Conservation (phyloP, 30 jellyfish, hydroid and myxozoan genomes). For the Sanderia malayensis region DNA sequence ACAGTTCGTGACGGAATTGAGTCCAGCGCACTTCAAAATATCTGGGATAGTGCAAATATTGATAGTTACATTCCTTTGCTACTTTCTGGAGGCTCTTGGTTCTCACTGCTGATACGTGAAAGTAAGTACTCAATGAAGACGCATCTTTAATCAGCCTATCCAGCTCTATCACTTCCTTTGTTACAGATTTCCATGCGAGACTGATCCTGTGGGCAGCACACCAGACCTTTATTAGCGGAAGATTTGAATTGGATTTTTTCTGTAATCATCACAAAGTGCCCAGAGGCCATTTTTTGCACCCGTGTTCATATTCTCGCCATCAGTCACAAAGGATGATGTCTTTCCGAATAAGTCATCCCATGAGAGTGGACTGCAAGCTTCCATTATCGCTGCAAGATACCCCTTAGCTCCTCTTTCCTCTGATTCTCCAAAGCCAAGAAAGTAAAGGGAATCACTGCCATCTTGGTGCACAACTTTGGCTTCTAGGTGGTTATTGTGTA, state of each 20-base stretch:
- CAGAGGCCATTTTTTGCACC: slow-evolving; percentile 40
- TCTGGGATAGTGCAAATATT: slow-evolving; percentile 7
- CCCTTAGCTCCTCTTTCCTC: slow-evolving; percentile 9
- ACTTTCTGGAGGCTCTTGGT: slow-evolving; percentile 14
- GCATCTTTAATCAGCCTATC: slow-evolving; percentile 29
- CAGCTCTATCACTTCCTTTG: slow-evolving; percentile 17
- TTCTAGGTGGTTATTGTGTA: slow-evolving; percentile 21
- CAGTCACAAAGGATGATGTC: slow-evolving; percentile 35
- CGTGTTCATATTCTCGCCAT: slow-evolving; percentile 42
- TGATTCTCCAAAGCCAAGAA: slow-evolving; percentile 30
- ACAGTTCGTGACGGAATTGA: slow-evolving; percentile 5
- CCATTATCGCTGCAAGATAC: slow-evolving; percentile 27
- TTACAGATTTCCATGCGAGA: slow-evolving; percentile 50
- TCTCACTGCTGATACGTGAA: slow-evolving; percentile 20
- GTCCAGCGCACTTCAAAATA: slow-evolving; percentile 32
- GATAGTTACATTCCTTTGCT: slow-evolving; percentile 19
- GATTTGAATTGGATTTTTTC: slow-evolving; percentile 14
- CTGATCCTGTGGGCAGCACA: slow-evolving; percentile 45
- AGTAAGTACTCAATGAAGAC: slow-evolving; percentile 16
- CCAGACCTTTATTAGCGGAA: slow-evolving; percentile 39
- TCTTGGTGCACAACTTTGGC: slow-evolving; percentile 31
- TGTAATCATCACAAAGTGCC: slow-evolving; percentile 26
- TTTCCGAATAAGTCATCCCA: slow-evolving; percentile 5
- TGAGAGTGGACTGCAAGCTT: slow-evolving; percentile 32
- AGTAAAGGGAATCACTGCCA: slow-evolving; percentile 18